Conservation (phyloP, 2,888 invertebrate species). For the Osedax frankpressi region DNA sequence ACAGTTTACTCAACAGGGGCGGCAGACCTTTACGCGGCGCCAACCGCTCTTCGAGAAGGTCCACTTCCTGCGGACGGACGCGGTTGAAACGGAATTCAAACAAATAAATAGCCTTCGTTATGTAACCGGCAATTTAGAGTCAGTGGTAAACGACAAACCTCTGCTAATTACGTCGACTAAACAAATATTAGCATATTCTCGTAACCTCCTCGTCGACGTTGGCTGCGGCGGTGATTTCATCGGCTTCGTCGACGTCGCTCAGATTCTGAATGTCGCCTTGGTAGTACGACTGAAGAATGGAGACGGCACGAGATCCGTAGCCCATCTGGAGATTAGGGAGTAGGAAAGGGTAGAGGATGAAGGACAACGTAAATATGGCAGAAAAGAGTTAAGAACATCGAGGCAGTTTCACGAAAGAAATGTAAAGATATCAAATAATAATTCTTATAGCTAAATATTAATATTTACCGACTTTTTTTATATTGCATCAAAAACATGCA, state of each 20-base stretch:
- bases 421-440: no score
- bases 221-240: not conserved
- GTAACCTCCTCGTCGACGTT: not conserved
- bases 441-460: no score
- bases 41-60: constrained; percentile 60
- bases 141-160: not conserved
- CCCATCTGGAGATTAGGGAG: constrained; percentile 63
- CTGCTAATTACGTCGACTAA: not conserved
- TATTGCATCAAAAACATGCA: no score
- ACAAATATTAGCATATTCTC: not conserved
- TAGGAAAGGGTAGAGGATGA: not conserved
- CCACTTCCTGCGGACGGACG: constrained; percentile 43
- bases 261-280: constrained; percentile 54
- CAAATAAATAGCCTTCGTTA: no score
- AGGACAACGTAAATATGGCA: not conserved
- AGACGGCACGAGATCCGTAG: constrained; percentile 77
- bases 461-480: no score
- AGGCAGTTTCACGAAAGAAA: no score
- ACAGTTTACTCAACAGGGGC: constrained; percentile 70
- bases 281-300: constrained; percentile 75
- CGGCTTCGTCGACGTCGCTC: not conserved
- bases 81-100: no score
- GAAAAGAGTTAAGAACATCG: not conserved
- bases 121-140: no score
- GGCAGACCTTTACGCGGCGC: constrained; percentile 67